These are phyloP conservation scores for Chaenocephalus aceratus DNA, from an alignment of 2,113 vertebrate species.

Conservation along the genomic window DNA sequence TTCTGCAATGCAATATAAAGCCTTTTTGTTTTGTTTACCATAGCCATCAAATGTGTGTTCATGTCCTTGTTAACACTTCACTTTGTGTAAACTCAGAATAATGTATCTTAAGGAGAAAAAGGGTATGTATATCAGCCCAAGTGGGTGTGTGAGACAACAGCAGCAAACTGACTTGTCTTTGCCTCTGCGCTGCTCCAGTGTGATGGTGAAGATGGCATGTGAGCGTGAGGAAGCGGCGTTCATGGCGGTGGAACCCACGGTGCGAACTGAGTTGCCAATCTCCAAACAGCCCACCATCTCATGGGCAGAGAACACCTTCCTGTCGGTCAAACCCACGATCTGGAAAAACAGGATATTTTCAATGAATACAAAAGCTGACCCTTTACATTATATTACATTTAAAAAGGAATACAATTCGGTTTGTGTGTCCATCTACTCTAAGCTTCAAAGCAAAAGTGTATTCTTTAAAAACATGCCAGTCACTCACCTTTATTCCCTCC, in stretches of 20 bases:
- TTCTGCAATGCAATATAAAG: not conserved
- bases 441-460: not conserved
- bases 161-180: conserved; percentile 88
- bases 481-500: conserved; percentile 93
- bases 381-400: not conserved
- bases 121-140: too few species aligned
- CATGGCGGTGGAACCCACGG: conserved; percentile 96
- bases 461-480: not conserved
- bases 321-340: conserved; percentile 94
- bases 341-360: conserved; percentile 56
- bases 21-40: not conserved
- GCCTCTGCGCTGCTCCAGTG: conserved; percentile 90
- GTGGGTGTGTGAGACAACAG: not conserved
- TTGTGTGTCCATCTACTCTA: not conserved
- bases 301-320: conserved; percentile 81
- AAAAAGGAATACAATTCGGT: not conserved
- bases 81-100: not conserved
- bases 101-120: not conserved
- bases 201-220: conserved; percentile 97
- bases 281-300: conserved; percentile 94
- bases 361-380: conserved; percentile 1
- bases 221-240: conserved; percentile 96
- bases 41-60: not conserved
- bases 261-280: conserved; percentile 91
- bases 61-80: not conserved